These are phyloP conservation scores for Sebastes schlegelii DNA, from an alignment of 2,113 vertebrate genomes.

Conservation along the genomic window DNA sequence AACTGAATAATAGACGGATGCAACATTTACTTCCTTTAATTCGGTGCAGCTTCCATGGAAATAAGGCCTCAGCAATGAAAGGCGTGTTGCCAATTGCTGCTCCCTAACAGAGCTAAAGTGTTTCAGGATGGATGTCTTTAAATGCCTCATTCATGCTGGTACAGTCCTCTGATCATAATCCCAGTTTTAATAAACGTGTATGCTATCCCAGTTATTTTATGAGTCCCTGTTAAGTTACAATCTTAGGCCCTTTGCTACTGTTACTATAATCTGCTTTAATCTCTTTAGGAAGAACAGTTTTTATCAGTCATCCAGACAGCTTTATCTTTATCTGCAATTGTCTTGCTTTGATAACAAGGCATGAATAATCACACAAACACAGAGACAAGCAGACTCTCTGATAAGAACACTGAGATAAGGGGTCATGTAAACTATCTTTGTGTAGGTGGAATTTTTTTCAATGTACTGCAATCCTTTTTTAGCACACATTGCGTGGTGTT, in stretches of 20 bases:
- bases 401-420: constrained; percentile 31
- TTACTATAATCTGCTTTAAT: constrained; percentile 21
- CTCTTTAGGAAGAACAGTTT: constrained; percentile 32
- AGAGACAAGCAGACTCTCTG: constrained; percentile 23
- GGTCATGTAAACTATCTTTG: constrained; percentile 28
- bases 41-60: neutral
- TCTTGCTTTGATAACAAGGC: constrained; percentile 48
- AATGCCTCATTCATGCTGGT: constrained; percentile 6
- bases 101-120: constrained; percentile 24
- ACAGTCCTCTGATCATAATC: constrained; percentile 18
- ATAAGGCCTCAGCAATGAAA: neutral
- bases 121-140: constrained; percentile 22
- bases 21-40: constrained; percentile 29
- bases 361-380: constrained; percentile 24
- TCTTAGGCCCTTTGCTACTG: constrained; percentile 7
- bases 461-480: constrained; percentile 17
- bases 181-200: constrained; percentile 6
- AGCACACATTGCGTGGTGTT: neutral
- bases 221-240: neutral
- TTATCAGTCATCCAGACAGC: constrained; percentile 25
- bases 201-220: neutral
- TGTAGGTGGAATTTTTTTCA: constrained; percentile 41
- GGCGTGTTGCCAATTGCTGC: constrained; percentile 12
- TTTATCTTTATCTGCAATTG: constrained; percentile 29
- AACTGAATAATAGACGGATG: constrained; percentile 42